Conservation (phyloP, 2,113 vertebrate species). For the Riparia riparia region DNA sequence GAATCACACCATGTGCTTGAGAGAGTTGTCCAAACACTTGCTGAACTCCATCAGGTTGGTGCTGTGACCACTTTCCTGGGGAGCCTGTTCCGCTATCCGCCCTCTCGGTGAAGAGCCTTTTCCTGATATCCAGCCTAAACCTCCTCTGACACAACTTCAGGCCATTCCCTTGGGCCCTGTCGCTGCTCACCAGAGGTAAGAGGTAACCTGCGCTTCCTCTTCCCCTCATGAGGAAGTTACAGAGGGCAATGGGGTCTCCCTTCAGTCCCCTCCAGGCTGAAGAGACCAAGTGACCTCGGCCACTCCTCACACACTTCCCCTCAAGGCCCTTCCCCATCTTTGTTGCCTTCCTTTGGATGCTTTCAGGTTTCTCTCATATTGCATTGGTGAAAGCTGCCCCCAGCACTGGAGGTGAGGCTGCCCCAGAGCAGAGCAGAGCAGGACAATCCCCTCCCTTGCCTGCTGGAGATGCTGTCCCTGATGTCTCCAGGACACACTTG, state of each 20-base stretch:
- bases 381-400: not conserved
- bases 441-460: not conserved
- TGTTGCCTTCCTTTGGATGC: not conserved
- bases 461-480: not conserved
- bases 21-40: not conserved
- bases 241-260: not conserved
- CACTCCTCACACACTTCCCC: not conserved
- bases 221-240: fast-evolving
- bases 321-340: no score
- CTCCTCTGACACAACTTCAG: not conserved
- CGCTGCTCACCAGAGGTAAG: no score
- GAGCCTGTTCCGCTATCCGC: not conserved
- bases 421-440: not conserved
- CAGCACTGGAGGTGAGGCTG: not conserved
- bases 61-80: no score
- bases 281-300: not conserved
- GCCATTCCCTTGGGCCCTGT: no score
- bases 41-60: not conserved
- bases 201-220: not conserved
- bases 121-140: not conserved
- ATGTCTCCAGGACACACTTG: fast-evolving
- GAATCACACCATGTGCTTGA: no score
- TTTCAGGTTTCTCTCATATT: not conserved
- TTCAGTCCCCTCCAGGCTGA: not conserved
- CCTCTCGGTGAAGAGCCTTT: fast-evolving